Base-by-base conservation (phyloP, 2,113 vertebrate species). In the Rana temporaria region DNA sequence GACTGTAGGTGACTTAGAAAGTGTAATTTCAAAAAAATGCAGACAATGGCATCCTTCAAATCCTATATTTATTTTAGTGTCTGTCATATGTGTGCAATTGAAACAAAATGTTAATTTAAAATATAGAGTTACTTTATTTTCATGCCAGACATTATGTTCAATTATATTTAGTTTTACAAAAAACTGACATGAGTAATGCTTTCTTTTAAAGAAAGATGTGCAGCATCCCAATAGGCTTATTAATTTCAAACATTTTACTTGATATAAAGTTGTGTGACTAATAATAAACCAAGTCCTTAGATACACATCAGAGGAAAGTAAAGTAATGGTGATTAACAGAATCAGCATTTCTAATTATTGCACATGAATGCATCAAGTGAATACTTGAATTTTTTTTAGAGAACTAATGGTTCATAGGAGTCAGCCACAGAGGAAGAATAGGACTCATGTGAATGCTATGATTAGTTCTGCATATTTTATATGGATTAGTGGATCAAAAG, bases 381-480 rank as follows among this genome's bases (percentile, higher is more conserved):
- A 71, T 71, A 62, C 20, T 71, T 60, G 34, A 71, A 26, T 80
- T 80, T 70, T 70, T 70, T 34, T 68, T 26, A 69, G 20, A 80
- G 22, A 53, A 71, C 9, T 52, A 60, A 70, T 59, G 63, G 78
- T 69, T 70, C 66, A 70, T 48, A 26, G 22, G 56, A 52, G 18
- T 57, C 67, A 70, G 17, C 22, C 57, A 48, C 20, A 30, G 56
- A 26, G 24, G 32, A 62, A 60, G 55, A 81, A 71, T 71, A 19
- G 24, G 76, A 56, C 76, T 71, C 32, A 42, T 42, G 65, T 79
- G 77, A 69, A 79, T 59, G 64, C 64, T 59, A 53, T 63, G 32
- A 71, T 71, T 81, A 81, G 57, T 71, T 71, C 3, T 81, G 78
- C 66, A 71, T 71, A 81, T 81, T 81, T 81, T 70, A 81, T 63